These are phyloP conservation scores for Microcebus tavaratra DNA, from an alignment of 2,113 vertebrate species.

Conservation along the genomic window DNA sequence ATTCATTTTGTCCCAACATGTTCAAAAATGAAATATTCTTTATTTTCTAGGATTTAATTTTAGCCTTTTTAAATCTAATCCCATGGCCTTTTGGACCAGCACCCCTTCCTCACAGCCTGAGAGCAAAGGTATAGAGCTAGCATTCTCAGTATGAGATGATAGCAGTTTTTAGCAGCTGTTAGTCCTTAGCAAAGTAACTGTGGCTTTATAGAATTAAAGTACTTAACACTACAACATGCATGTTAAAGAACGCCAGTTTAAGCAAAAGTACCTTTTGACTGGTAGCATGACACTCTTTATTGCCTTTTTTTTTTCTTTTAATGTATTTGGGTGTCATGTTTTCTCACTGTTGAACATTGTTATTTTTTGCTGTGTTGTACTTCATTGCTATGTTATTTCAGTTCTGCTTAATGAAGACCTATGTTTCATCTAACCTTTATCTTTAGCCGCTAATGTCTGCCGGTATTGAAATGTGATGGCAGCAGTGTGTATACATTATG, in stretches of 20 bases:
- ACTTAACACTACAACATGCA: constrained; percentile 80
- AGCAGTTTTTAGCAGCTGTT: constrained; percentile 84
- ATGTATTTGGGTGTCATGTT: not conserved
- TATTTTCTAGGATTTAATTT: constrained; percentile 99
- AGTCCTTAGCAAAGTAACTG: constrained; percentile 83
- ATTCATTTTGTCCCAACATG: constrained; percentile 57
- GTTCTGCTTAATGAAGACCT: not conserved
- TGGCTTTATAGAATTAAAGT: constrained; percentile 84
- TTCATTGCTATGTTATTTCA: not conserved
- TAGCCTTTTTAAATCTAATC: constrained; percentile 99
- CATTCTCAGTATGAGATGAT: constrained; percentile 86
- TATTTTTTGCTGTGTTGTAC: not conserved
- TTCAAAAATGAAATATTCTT: constrained; percentile 78
- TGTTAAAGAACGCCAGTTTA: constrained; percentile 76
- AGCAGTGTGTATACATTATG: not conserved
- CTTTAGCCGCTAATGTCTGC: not conserved
- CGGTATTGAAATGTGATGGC: not conserved
- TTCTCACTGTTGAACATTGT: not conserved
- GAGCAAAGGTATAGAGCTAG: constrained; percentile 93
- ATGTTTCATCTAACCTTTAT: constrained; percentile 20
- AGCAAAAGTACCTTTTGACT: constrained; percentile 27
- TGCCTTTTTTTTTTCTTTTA: not conserved
- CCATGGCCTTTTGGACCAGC: constrained; percentile 99
- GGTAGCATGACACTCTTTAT: not conserved
- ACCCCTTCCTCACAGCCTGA: constrained; percentile 91